Conservation (phyloP, 2,888 invertebrate species). For the Aleiodes alternator region DNA sequence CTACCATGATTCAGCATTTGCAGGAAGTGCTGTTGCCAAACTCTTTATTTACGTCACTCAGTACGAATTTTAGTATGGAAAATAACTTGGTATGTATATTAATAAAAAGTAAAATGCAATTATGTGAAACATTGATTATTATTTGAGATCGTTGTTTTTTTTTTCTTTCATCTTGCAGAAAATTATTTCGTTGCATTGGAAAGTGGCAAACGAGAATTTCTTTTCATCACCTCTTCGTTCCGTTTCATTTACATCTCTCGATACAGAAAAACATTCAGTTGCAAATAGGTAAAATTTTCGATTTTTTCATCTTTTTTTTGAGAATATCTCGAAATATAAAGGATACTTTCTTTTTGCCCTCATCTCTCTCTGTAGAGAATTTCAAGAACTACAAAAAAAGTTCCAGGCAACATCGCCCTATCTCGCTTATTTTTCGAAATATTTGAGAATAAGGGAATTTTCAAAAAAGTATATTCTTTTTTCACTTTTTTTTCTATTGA, state of each 20-base stretch:
- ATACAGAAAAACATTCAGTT: conserved; percentile 5
- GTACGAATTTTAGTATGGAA: conserved; percentile 81
- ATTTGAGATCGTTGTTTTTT: conserved; percentile 44
- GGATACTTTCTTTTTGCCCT: no score
- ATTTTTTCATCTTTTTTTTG: no score
- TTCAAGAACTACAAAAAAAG: no score
- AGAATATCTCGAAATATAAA: no score
- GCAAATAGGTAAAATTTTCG: no score
- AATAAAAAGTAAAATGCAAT: neutral
- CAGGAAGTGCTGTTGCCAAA: conserved; percentile 90
- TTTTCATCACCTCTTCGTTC: neutral
- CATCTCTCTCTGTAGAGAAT: no score
- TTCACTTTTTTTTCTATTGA: no score
- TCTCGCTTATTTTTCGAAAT: no score
- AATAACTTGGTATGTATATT: neutral
- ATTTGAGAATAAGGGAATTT: no score
- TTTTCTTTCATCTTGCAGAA: conserved; percentile 32
- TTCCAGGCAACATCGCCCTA: no score
- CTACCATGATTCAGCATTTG: conserved; percentile 83
- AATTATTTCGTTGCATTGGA: conserved; percentile 29
- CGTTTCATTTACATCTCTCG: conserved; percentile 4
- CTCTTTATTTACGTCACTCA: conserved; percentile 91
- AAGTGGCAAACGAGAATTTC: conserved; percentile 10
- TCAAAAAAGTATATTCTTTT: no score
- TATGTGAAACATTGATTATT: conserved; percentile 31